Evolutionary conservation across 2,113 vertebrate species (phyloP).

Genomic region (Fregata magnificens): DNA sequence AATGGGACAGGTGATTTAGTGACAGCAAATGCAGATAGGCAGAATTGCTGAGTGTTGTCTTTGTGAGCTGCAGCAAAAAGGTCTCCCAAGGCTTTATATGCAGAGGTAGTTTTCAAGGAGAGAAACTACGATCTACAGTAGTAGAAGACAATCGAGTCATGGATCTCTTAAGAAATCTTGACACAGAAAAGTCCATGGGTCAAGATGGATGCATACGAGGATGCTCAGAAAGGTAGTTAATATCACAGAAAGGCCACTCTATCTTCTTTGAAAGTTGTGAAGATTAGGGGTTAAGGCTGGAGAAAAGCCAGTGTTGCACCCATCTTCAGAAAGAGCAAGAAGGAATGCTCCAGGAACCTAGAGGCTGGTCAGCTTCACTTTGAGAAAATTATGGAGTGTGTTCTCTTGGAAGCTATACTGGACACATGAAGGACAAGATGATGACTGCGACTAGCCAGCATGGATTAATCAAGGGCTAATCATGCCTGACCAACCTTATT

Average conservation of each 20-base stretch:
- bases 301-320: not conserved
- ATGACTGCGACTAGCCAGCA: not conserved
- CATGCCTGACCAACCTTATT: not conserved
- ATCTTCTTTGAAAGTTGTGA: not conserved
- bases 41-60: not conserved
- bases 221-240: not conserved
- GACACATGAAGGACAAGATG: not conserved
- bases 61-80: not conserved
- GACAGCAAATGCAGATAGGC: not conserved
- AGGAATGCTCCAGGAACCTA: not conserved
- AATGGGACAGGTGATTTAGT: not conserved
- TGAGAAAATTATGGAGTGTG: not conserved
- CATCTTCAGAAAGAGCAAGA: not conserved
- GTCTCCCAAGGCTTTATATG: not conserved
- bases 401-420: not conserved
- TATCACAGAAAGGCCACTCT: not conserved
- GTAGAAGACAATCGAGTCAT: not conserved
- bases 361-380: not conserved
- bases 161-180: not conserved
- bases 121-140: not conserved
- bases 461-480: slow-evolving; percentile 23
- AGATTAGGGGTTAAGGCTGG: not conserved
- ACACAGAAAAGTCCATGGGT: not conserved
- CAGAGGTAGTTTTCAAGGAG: not conserved
- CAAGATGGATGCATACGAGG: not conserved